Conservation (phyloP, 1,140 invertebrate species). For the Drosophila neocordata region DNA sequence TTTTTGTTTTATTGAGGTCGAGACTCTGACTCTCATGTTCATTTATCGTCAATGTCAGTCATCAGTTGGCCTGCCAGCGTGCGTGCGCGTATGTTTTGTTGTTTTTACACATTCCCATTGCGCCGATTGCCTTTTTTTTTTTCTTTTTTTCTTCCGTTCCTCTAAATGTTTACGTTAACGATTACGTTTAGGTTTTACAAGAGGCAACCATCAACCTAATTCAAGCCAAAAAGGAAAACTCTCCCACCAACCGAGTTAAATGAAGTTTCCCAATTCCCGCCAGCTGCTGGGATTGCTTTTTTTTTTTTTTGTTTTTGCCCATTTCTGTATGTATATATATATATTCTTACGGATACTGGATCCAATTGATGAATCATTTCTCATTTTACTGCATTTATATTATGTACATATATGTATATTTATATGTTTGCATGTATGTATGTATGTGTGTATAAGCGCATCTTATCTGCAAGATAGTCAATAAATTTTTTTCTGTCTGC, state of each 20-base stretch:
- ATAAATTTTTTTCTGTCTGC: conserved; percentile 5
- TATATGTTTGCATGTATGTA: too few species aligned
- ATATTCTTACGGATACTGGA: too few species aligned
- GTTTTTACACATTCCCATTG: conserved; percentile 67
- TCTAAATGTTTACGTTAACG: conserved; percentile 9
- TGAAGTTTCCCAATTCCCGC: conserved; percentile 24
- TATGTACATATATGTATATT: too few species aligned
- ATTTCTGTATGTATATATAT: not conserved
- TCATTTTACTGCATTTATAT: not conserved
- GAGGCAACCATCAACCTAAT: conserved; percentile 18
- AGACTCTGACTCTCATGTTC: conserved; percentile 48
- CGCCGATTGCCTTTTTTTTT: conserved; percentile 33
- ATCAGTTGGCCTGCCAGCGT: conserved; percentile 66
- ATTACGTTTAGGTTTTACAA: conserved; percentile 20
- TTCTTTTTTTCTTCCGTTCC: conserved; percentile 34
- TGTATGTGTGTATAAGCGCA: not conserved
- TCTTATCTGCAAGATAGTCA: conserved; percentile 6
- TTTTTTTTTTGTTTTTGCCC: not conserved
- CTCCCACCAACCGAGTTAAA: conserved; percentile 7
- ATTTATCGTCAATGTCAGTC: conserved; percentile 77
- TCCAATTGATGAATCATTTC: not conserved
- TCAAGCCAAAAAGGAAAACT: not conserved
- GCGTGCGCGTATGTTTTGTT: conserved; percentile 68
- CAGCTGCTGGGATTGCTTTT: conserved; percentile 6
- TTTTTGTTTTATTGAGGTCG: conserved; percentile 67